phyloP scores from a whole-genome alignment of 2,113 vertebrate genomes.

The Trochalopteron elliotii region DNA sequence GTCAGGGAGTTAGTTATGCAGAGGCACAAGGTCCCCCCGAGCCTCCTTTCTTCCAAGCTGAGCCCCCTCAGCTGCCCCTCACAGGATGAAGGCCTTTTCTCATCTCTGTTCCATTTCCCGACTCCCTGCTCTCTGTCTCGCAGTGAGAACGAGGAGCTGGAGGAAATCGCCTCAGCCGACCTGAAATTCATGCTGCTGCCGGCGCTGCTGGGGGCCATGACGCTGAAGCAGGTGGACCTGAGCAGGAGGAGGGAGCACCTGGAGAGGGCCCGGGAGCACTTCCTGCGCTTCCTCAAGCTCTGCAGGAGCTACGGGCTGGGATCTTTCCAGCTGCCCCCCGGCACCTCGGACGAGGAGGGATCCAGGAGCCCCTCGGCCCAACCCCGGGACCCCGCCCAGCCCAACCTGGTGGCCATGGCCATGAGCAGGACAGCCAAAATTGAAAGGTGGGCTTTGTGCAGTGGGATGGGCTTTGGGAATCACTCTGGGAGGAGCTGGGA shows the following conservation, averaged over 20 bases:
- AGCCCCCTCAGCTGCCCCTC: neutral
- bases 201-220: constrained; percentile 82
- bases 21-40: neutral
- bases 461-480: neutral
- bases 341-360: neutral
- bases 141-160: constrained; percentile 91
- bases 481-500: neutral
- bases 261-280: constrained; percentile 77
- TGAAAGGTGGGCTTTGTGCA: neutral
- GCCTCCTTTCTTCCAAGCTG: neutral
- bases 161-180: constrained; percentile 87
- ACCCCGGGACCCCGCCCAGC: neutral
- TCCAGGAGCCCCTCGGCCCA: neutral
- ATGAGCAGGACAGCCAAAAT: constrained; percentile 87
- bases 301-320: constrained; percentile 81
- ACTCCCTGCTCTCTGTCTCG: neutral
- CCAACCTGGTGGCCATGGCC: constrained; percentile 84
- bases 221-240: constrained; percentile 79
- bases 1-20: neutral
- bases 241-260: constrained; percentile 79
- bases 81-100: neutral
- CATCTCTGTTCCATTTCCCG: neutral
- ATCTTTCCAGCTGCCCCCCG: constrained; percentile 74
- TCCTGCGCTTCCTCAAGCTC: constrained; percentile 80
- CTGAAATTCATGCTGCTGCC: constrained; percentile 88